Evolutionary conservation across 2,888 invertebrate genomes (phyloP), one percentile per base, ranked within the genome.

Genomic region (Timandra comae): DNA sequence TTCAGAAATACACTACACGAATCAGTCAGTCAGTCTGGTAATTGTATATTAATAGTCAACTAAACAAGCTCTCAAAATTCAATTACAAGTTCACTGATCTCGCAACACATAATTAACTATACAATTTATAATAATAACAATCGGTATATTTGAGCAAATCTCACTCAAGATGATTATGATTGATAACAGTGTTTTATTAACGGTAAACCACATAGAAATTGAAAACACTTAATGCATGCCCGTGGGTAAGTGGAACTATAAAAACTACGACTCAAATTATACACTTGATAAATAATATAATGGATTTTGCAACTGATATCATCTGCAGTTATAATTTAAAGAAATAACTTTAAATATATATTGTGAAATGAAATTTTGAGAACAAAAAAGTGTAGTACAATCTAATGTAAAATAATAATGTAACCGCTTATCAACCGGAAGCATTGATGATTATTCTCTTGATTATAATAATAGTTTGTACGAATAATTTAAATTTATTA

Each of bases 131-230:
- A 11, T 24, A 11, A 72, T 74, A 70, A 68, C 61, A 56, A 63
- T 62, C 52, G 61, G 65, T 66, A 66, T 63, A 61, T 60, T 60
- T 53, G 55, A 54, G 60, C 59, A 63, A 70, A 69, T 66, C 64
- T 52, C 51, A 36, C 56, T 54, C 55, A 51, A 58, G 62, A 62
- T 65, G 59, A 74, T 72, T 70, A 69, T 72, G 75, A 75, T 75
- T 75, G 67, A 77, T 75, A 63, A 56, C 49, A 64, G 63, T 65
- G 71, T 69, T 73, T 68, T 64, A 63, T 45, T 75, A 76, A 73
- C 73, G 69, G 75, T 73, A 68, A 56, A 61, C 47, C 62, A 61
- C 62, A 45, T 35, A 49, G 50, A 66, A 60, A 62, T 62, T 62
- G 57, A 56, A 56, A 53, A 56, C 51, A 52, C 46, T 54, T 57